These are phyloP conservation scores for Peribatodes rhomboidaria DNA, from an alignment of 2,888 invertebrate species.

Conservation along the genomic window DNA sequence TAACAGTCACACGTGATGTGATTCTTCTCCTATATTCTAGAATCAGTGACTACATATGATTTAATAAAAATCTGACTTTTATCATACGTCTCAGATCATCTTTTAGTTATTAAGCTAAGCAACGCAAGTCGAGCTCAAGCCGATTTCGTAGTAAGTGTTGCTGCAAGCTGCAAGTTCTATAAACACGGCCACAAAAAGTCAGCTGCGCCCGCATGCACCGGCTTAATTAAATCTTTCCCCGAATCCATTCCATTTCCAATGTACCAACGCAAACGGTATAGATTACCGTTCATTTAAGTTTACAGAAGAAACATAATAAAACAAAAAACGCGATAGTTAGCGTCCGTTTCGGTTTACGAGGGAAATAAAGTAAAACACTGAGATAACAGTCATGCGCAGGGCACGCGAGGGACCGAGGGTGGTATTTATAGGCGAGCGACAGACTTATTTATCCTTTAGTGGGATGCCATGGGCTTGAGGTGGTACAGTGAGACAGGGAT, in stretches of 20 bases:
- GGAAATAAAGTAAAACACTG: slow-evolving; percentile 40
- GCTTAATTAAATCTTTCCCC: slow-evolving; percentile 39
- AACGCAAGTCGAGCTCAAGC: neutral
- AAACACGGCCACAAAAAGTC: neutral
- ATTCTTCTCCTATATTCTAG: no score
- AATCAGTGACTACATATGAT: neutral
- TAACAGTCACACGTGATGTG: no score
- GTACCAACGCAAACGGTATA: slow-evolving; percentile 5
- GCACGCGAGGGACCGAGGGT: slow-evolving; percentile 69
- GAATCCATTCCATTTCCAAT: slow-evolving; percentile 30
- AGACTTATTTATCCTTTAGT: slow-evolving; percentile 25
- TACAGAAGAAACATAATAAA: slow-evolving; percentile 37
- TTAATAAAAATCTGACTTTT: neutral
- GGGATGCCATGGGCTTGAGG: slow-evolving; percentile 20
- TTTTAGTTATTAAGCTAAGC: neutral
- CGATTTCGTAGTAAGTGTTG: neutral
- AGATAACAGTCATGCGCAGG: slow-evolving; percentile 56
- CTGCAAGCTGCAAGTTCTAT: neutral
- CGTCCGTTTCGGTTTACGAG: slow-evolving; percentile 33
- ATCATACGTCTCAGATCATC: neutral
- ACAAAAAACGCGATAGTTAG: slow-evolving; percentile 23
- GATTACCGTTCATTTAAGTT: slow-evolving; percentile 21
- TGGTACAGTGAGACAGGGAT: slow-evolving; percentile 24
- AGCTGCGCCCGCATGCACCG: slow-evolving; percentile 12
- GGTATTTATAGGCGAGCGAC: slow-evolving; percentile 60